Base-by-base conservation (phyloP, 2,888 invertebrate genomes). In the Trissolcus brochymenae region DNA sequence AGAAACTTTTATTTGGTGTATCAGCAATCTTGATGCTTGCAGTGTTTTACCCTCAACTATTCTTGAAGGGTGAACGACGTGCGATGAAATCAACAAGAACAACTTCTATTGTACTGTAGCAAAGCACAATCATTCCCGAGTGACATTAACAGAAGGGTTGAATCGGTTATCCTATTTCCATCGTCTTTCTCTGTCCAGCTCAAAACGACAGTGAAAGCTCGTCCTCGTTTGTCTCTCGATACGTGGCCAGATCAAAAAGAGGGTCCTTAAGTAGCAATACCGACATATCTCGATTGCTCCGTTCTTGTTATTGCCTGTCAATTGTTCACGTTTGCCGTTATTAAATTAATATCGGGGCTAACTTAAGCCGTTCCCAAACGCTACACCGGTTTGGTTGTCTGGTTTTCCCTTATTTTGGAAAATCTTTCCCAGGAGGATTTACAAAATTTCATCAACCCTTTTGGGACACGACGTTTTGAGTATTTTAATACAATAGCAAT, bases 71-170 rank as follows among this genome's bases (percentile, higher is more conserved):
- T 82, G 82, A 83, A 82, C 84, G 82, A 86, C 85, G 85, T 84
- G 86, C 84, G 86, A 87, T 87, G 87, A 87, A 89, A 89, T 88
- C 89, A 89, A 88, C 88, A 87, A 84, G 87, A 88, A 88, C 87
- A 88, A 88, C 85, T 82, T 83, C 80, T 80, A 83, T 85, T 85
- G 84, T 86, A 81, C 66, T 75, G 67, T 65, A 80, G 81, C 82
- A 53, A 79, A 80, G 82, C 85, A 86, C 84, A 86, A 85, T 87
- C 82, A 82, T 79, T 81, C 84, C 81, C 83, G 84, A 88, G 85
- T 88, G 88, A 89, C 88, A 88, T 84, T 82, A 83, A 82, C 84
- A 83, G 82, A 87, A 88, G 88, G 88, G 88, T 87, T 87, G 83
- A 82, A 82, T 80, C 80, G 79, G 79, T 82, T 78, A 78, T 80